A percentile compares a stretch with the other conserved stretches of the same genome.
Conservation (phyloP, 1,140 invertebrate genomes). For the Monomorium pharaonis region DNA sequence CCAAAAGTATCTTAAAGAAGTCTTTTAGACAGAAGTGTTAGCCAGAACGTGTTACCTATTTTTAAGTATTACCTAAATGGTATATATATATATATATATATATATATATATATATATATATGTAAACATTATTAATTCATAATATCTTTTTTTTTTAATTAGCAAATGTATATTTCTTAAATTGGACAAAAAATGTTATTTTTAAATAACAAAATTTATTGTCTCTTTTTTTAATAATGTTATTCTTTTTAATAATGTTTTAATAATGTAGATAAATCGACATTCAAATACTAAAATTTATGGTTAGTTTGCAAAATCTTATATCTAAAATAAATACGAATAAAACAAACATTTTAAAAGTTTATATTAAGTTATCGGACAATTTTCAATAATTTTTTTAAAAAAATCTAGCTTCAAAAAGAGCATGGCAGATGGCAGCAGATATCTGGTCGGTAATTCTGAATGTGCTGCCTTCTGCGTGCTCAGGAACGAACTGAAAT, state of each 20-base stretch:
- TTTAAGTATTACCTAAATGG: neutral
- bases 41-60: too few species aligned
- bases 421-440: conserved; percentile 79
- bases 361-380: neutral
- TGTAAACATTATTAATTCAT: neutral
- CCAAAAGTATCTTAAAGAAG: too few species aligned
- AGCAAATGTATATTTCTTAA: neutral
- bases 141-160: neutral
- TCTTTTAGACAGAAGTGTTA: too few species aligned
- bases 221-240: neutral
- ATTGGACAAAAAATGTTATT: neutral
- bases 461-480: conserved; percentile 80
- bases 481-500: conserved; percentile 72
- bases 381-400: neutral
- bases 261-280: neutral
- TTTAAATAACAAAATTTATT: neutral
- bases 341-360: neutral
- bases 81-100: too few species aligned
- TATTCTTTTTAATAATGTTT: too few species aligned
- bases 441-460: conserved; percentile 80
- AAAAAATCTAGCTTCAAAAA: conserved; percentile 54
- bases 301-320: neutral
- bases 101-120: too few species aligned
- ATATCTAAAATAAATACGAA: neutral
- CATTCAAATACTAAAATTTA: neutral